Conservation (phyloP, 2,797 vertebrate species). For the Xenopus petersii region DNA sequence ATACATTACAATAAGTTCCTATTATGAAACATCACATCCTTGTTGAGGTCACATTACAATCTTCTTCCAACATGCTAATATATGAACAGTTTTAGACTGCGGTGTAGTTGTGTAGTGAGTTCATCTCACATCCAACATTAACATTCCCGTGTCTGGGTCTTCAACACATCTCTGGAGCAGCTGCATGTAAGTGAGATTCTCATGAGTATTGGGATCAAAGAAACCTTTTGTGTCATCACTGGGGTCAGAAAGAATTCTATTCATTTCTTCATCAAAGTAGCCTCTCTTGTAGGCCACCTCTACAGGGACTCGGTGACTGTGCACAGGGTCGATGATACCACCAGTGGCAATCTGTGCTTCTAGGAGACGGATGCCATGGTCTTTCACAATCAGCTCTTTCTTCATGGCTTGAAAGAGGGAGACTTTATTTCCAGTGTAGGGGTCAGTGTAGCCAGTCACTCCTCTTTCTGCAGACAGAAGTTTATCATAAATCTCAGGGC, state of each 20-base stretch:
- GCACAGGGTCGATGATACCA: conserved; percentile 75
- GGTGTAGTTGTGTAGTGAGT: conserved; percentile 12
- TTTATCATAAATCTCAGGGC: conserved; percentile 72
- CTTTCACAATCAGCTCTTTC: conserved; percentile 72
- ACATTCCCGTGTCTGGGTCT: conserved; percentile 69
- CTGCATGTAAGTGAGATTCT: conserved; percentile 71
- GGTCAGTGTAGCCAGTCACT: conserved; percentile 77
- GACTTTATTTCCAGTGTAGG: conserved; percentile 51
- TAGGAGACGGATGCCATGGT: conserved; percentile 71
- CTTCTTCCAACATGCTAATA: background rate
- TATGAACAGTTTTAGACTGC: conserved; percentile 17
- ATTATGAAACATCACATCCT: too few species aligned
- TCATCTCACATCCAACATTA: conserved; percentile 55
- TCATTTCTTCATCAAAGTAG: conserved; percentile 72
- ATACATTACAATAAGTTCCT: too few species aligned
- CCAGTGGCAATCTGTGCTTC: conserved; percentile 79
- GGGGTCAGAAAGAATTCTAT: conserved; percentile 67
- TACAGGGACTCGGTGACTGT: conserved; percentile 71
- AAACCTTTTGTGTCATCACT: conserved; percentile 72
- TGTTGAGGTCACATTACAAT: too few species aligned
- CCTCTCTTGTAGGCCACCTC: conserved; percentile 74
- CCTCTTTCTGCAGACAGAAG: conserved; percentile 76
- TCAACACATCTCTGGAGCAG: conserved; percentile 68
- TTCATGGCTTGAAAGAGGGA: conserved; percentile 62
- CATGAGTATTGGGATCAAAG: conserved; percentile 72